Evolutionary conservation across 2,797 vertebrate genomes (phyloP).

Genomic region (Basileuterus tristriatus): DNA sequence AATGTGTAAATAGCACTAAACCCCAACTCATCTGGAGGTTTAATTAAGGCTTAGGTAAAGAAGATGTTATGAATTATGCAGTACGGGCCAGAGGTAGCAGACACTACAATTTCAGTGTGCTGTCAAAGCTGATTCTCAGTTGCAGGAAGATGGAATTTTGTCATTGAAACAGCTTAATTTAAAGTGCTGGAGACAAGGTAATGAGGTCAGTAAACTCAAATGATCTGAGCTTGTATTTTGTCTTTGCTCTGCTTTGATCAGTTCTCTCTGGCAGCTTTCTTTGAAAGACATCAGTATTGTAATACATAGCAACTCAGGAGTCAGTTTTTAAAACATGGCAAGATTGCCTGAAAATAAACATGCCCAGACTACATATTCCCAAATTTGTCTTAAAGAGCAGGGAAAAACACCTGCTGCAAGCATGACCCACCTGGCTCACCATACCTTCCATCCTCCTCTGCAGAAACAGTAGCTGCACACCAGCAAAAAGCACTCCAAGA

Average conservation of each 20-base stretch:
- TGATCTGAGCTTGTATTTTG: background rate
- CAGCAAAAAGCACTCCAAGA: background rate
- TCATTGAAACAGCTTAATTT: background rate
- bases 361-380: background rate
- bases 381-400: background rate
- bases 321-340: background rate
- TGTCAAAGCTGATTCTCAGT: background rate
- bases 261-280: background rate
- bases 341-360: background rate
- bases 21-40: background rate
- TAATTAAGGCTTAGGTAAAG: background rate
- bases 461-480: background rate
- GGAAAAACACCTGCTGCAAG: background rate
- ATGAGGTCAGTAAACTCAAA: conserved; percentile 12
- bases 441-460: background rate
- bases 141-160: background rate
- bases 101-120: background rate
- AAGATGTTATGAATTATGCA: background rate
- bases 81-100: background rate
- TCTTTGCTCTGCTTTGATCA: background rate
- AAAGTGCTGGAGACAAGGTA: background rate
- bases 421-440: background rate
- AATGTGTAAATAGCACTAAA: background rate
- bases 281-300: background rate
- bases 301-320: background rate